These are phyloP conservation scores for Hypsibius dujardini DNA, from an alignment of 1,140 invertebrate genomes.

Conservation along the genomic window DNA sequence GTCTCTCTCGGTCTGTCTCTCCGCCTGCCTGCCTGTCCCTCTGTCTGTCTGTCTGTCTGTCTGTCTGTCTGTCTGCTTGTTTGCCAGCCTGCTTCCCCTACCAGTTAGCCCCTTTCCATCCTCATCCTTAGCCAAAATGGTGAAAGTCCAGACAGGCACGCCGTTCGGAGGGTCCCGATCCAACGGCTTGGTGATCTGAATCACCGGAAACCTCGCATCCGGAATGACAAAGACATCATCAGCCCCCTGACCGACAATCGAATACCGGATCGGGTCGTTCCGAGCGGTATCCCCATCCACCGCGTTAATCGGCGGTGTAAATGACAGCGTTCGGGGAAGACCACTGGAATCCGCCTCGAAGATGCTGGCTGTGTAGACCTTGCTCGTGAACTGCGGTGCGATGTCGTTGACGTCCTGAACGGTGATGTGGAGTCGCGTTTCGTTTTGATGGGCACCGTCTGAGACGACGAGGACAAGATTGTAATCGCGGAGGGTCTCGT, in stretches of 20 bases:
- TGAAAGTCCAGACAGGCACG: conserved; percentile 88
- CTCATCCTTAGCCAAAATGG: conserved; percentile 90
- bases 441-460: conserved; percentile 64
- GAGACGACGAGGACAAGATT: conserved; percentile 65
- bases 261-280: conserved; percentile 13
- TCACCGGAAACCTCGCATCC: not conserved
- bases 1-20: too few relatives aligned
- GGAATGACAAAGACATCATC: conserved; percentile 14
- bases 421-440: conserved; percentile 53
- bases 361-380: conserved; percentile 46
- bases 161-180: conserved; percentile 92
- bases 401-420: conserved; percentile 57
- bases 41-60: not conserved
- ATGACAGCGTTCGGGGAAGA: conserved; percentile 35
- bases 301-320: not conserved
- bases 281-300: conserved; percentile 5
- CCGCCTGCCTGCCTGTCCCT: too few relatives aligned
- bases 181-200: conserved; percentile 46
- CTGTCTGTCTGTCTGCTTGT: not conserved
- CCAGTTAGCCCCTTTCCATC: conserved; percentile 61
- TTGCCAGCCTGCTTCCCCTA: not conserved
- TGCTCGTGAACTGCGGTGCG: conserved; percentile 51
- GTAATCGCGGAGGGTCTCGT: conserved; percentile 75
- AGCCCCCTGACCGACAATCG: conserved; percentile 3
- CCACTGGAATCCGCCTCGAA: conserved; percentile 45